Evolutionary conservation across 2,113 vertebrate genomes (phyloP).

Genomic region (Mohoua ochrocephala): DNA sequence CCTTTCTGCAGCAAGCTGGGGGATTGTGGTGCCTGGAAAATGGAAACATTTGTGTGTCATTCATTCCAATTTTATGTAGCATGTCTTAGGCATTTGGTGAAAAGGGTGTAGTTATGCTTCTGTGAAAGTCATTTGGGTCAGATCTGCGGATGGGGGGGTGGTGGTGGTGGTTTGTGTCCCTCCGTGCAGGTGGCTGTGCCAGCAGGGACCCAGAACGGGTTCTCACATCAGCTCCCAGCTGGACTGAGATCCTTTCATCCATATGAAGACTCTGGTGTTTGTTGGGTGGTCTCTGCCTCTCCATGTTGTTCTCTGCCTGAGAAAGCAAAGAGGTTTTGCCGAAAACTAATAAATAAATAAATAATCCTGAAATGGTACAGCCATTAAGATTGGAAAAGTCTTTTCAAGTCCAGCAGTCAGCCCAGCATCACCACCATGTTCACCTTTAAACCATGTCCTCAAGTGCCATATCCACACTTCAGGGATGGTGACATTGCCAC

Average conservation of each 20-base stretch:
- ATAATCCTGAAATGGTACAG: background rate
- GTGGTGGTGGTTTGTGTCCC: background rate
- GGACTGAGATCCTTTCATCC: background rate
- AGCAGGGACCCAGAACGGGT: fast-evolving
- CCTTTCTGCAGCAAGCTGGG: background rate
- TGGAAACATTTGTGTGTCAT: fast-evolving
- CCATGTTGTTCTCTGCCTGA: background rate
- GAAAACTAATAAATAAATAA: background rate
- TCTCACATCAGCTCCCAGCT: background rate
- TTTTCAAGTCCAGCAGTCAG: background rate
- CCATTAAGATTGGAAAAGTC: background rate
- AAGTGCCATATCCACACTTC: background rate
- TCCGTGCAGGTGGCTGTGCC: fast-evolving
- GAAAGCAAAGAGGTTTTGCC: background rate
- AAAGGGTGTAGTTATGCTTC: background rate
- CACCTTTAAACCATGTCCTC: background rate
- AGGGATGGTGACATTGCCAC: background rate
- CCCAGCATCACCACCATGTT: background rate
- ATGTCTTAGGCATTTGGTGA: background rate
- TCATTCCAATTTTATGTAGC: background rate
- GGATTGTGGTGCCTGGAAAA: background rate
- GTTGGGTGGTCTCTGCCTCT: background rate
- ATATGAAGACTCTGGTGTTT: background rate
- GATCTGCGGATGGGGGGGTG: fast-evolving
- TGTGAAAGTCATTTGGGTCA: background rate